These are phyloP conservation scores for Pseudomyrmex dendroicus DNA, from an alignment of 1,140 invertebrate genomes.

Conservation along the genomic window DNA sequence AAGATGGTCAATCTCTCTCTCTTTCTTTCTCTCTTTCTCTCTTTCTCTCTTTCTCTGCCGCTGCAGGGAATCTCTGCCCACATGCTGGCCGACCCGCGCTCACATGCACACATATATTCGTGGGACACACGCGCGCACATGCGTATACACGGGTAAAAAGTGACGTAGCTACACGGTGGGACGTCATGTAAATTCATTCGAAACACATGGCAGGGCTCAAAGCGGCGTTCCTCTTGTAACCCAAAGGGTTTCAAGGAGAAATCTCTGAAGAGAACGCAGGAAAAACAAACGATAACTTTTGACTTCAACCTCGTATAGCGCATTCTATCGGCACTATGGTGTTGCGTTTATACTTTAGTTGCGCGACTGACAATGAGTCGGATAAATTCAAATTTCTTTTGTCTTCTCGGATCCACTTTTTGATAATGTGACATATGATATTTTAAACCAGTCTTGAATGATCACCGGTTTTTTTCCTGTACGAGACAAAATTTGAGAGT, in stretches of 20 bases:
- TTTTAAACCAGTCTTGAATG: neutral
- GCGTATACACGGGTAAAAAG: conserved; percentile 65
- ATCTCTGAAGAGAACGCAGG: conserved; percentile 58
- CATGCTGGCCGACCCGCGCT: conserved; percentile 73
- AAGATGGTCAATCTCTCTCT: conserved; percentile 69
- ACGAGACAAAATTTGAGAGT: neutral
- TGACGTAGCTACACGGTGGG: conserved; percentile 72
- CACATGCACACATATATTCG: conserved; percentile 66
- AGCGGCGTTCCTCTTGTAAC: conserved; percentile 57
- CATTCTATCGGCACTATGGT: neutral
- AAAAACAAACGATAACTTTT: conserved; percentile 70
- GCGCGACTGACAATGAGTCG: no score
- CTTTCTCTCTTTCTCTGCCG: conserved; percentile 65
- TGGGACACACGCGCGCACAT: conserved; percentile 46
- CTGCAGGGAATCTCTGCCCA: conserved; percentile 81
- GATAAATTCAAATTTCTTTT: conserved; percentile 34
- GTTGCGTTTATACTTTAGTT: neutral
- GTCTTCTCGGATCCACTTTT: neutral
- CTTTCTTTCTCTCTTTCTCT: no score
- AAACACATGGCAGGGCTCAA: conserved; percentile 75
- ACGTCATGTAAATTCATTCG: conserved; percentile 77
- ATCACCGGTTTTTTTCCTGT: neutral
- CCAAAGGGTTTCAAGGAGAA: conserved; percentile 69
- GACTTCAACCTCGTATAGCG: conserved; percentile 39
- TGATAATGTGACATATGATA: conserved; percentile 6